Base-by-base conservation (phyloP, 1,140 invertebrate species). In the Cydia fagiglandana region DNA sequence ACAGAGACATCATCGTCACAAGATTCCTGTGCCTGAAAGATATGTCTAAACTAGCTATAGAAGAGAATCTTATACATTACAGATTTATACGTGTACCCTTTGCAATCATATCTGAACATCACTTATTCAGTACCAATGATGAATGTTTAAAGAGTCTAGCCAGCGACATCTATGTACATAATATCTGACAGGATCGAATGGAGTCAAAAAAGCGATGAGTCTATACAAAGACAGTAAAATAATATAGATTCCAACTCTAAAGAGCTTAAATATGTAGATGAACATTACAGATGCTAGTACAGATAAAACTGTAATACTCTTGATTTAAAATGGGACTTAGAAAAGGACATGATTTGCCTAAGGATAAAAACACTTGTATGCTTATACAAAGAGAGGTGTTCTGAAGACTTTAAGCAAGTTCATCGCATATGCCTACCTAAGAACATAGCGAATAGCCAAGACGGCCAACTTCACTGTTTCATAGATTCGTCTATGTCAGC, bases 21-120 rank as follows among this genome's bases (percentile, higher is more conserved):
- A 64, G 76, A 74, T 77, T 77, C 30, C 38, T 77, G 12, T 77
- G 76, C 73, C 0, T 74, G 10, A 74, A 77, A 34, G 61, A 77
- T 47, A 2, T 34, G 5, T 17, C 4, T 9, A 76, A 64, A 20
- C 3, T 2, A 15, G 56, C 24, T 4, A 17, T 38, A 7, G 34
- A 73, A 9, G 53, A 76, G 2, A 73, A 76, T 10, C n/a, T 76
- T 6, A 0, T 66, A 41, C 41, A 66, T 73, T 73, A 24, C 2
- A 17, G 75, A 64, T 76, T 76, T 24, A 61, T 45, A 7, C 24
- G 75, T 2, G 68, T 76, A 20, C 75, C 68, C 5, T 76, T 76
- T 15, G 75, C 68, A 1, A 64, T 76, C 7, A 73, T 76, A 13
- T 76, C 75, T 0, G 73, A 64, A 50, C 10, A 64, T 7, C 75